Evolutionary conservation across 2,113 vertebrate genomes (phyloP).

Genomic region (Corydoras sp.): DNA sequence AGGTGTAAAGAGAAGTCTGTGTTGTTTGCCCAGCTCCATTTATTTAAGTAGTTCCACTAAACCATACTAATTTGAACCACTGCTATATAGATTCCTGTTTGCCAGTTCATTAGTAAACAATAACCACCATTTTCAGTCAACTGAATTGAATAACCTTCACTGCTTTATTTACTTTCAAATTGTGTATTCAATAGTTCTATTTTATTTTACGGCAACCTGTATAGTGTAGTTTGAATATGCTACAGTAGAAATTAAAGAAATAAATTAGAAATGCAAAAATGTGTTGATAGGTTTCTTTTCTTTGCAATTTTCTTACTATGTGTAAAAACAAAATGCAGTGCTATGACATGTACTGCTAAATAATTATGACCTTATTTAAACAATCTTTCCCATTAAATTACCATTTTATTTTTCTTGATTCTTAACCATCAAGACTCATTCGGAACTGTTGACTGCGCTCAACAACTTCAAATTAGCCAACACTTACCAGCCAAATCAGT

Average conservation of each 20-base stretch:
- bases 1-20: conserved; percentile 54
- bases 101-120: conserved; percentile 27
- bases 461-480: conserved; percentile 20
- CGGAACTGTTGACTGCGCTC: conserved; percentile 11
- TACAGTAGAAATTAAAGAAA: no score
- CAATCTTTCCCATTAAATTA: neutral
- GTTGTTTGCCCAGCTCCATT: conserved; percentile 43
- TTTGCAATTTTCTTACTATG: no score
- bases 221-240: neutral
- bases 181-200: neutral
- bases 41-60: conserved; percentile 45
- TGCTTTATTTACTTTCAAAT: neutral
- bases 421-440: conserved; percentile 15
- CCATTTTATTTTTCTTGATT: neutral
- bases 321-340: neutral
- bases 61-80: conserved; percentile 39
- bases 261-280: no score
- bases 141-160: neutral
- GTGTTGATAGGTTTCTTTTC: no score
- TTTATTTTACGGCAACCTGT: neutral
- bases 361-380: neutral
- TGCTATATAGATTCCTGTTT: conserved; percentile 15
- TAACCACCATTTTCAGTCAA: conserved; percentile 11
- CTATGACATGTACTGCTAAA: neutral
- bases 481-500: conserved; percentile 4